Conservation (phyloP, 2,797 vertebrate species). For the Lepus townsendii region DNA sequence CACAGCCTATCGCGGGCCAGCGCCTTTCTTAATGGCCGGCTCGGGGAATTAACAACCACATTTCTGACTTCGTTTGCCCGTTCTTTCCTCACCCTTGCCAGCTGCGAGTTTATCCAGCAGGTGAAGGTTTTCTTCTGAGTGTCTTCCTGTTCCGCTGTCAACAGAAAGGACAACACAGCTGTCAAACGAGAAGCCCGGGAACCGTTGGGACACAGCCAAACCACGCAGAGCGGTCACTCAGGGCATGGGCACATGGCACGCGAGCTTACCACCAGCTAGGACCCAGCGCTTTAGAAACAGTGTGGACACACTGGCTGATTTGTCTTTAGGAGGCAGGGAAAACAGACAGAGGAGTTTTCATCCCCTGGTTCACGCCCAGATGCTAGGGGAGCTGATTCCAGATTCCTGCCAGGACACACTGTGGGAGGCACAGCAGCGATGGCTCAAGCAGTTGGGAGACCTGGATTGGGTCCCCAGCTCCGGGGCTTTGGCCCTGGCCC, state of each 20-base stretch:
- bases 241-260: background rate
- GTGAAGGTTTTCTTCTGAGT: conserved; percentile 98
- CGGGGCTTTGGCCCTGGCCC: too few species aligned
- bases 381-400: too few species aligned
- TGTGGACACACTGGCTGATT: too few species aligned
- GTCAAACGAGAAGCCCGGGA: background rate
- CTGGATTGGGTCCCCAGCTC: too few species aligned
- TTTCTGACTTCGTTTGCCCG: background rate
- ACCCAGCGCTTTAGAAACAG: background rate
- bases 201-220: background rate
- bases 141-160: conserved; percentile 94
- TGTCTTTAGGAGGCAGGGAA: too few species aligned
- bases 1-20: background rate
- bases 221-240: background rate
- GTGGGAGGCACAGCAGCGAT: too few species aligned
- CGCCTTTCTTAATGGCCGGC: background rate
- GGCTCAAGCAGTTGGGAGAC: too few species aligned
- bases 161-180: conserved; percentile 3
- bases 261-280: background rate
- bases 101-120: conserved; percentile 97
- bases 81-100: conserved; percentile 93
- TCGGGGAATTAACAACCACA: background rate
- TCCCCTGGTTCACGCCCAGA: too few species aligned
- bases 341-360: too few species aligned
- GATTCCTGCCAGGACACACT: too few species aligned